Evolutionary conservation across 2,797 vertebrate genomes (phyloP).

Genomic region (Tamandua tetradactyla): DNA sequence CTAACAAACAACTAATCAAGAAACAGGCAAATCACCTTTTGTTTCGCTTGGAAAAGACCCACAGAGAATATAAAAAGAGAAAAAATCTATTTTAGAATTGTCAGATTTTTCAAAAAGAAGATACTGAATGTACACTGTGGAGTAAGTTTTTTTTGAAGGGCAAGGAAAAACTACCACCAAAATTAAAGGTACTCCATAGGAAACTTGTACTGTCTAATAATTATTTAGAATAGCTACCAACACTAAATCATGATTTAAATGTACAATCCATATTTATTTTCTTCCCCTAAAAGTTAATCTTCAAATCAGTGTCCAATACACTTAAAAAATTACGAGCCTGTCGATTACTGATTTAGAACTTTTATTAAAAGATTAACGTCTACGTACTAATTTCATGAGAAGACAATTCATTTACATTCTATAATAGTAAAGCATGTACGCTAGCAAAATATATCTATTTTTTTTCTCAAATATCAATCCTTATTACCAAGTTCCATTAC

Average conservation of each 20-base stretch:
- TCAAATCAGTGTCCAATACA: slow-evolving; percentile 54
- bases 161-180: slow-evolving; percentile 31
- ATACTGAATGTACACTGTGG: neutral
- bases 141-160: neutral
- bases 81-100: neutral
- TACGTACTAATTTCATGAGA: neutral
- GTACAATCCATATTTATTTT: neutral
- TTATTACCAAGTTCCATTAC: slow-evolving; percentile 42
- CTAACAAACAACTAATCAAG: neutral
- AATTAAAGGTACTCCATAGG: neutral
- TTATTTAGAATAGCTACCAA: neutral
- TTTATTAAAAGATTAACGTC: slow-evolving; percentile 19
- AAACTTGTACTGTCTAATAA: neutral
- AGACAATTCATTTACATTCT: slow-evolving; percentile 22
- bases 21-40: neutral
- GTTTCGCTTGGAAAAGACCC: slow-evolving; percentile 24
- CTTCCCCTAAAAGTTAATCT: slow-evolving; percentile 52
- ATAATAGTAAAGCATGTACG: neutral
- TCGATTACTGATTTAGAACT: slow-evolving; percentile 39
- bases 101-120: slow-evolving; percentile 46
- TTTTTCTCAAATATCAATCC: neutral
- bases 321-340: slow-evolving; percentile 35
- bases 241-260: slow-evolving; percentile 32
- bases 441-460: neutral
- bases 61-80: neutral